Evolutionary conservation across 2,113 vertebrate genomes (phyloP), one percentile per base, ranked within the genome.

Genomic region (Anser brachyrhynchus): DNA sequence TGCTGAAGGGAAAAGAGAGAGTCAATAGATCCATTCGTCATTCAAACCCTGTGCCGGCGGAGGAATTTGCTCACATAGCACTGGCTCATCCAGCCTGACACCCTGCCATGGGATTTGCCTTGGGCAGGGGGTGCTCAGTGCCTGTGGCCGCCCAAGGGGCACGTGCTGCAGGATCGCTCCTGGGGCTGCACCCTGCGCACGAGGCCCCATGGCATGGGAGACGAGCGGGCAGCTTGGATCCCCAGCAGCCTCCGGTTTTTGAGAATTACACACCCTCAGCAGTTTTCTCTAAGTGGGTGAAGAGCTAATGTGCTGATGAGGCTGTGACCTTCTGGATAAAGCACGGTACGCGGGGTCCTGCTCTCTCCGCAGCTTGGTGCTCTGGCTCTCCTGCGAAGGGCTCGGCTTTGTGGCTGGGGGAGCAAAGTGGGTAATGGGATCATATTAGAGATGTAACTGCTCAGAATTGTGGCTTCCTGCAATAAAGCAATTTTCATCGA

Each of bases 401-500:
- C 76, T 67, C 93, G 58, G 91, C 59, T 17, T 87, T 11, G 18
- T 85, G 41, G 26, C 59, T 29, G 8, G 8, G 55, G 41, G 7
- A 44, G 8, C 4, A 17, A n/a, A 35, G 31, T 49, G 43, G 28
- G 51, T 7, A n/a, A 49, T 13, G 43, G 93, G 84, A 62, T 94
- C 87, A 3, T 43, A 52, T 51, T 94, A 87, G 93, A 89, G 67
- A 28, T 4, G 12, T 25, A 55, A 66, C 84, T n/a, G 5, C 67
- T 96, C 55, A 31, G 76, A 77, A 54, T 9, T 9, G 3, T 14
- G 92, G 88, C 39, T 91, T 93, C 92, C 31, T 94, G 91, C 79
- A 89, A 92, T 86, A 81, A 93, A 96, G 62, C 88, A 81, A 20
- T 97, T 96, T 97, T 72, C 93, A 92, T 87, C 10, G 51, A 59